phyloP scores from a whole-genome alignment of 1,140 invertebrate species.

The Drosophila rufa region DNA sequence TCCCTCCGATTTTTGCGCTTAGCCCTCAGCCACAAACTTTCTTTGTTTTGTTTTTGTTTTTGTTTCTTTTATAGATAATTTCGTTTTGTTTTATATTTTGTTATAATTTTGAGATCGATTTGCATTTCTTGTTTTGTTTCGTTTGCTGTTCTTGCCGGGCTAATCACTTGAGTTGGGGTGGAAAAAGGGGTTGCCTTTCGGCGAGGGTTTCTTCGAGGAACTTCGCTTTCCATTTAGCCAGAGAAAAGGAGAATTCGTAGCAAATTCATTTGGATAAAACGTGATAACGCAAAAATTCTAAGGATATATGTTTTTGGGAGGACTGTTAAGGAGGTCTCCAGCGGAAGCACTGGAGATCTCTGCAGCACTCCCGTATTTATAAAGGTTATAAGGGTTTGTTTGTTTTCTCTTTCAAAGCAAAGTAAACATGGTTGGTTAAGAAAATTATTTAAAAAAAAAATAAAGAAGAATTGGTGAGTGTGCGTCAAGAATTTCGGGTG shows the following conservation, averaged over 20 bases:
- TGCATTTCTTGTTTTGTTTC: constrained; percentile 61
- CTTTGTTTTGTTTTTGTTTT: constrained; percentile 29
- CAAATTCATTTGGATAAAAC: constrained; percentile 9
- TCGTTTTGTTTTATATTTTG: constrained; percentile 49
- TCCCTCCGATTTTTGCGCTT: constrained; percentile 7
- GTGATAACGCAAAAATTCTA: constrained; percentile 37
- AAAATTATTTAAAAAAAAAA: background rate
- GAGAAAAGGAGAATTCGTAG: constrained; percentile 31
- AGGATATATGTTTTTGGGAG: background rate
- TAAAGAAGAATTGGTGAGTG: constrained; percentile 2
- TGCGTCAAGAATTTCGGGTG: constrained; percentile 14
- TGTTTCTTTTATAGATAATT: constrained; percentile 53
- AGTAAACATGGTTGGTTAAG: constrained; percentile 58
- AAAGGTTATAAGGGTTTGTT: background rate
- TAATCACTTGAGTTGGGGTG: constrained; percentile 29
- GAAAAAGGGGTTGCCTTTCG: background rate
- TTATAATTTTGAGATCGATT: constrained; percentile 85
- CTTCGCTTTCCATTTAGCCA: constrained; percentile 27
- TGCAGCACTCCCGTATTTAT: background rate
- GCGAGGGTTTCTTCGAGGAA: constrained; percentile 7
- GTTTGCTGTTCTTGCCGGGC: constrained; percentile 32
- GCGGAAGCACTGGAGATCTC: background rate
- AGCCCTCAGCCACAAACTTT: constrained; percentile 36
- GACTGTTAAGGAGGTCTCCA: background rate
- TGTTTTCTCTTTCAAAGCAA: constrained; percentile 58